Base-by-base conservation (phyloP, 2,113 vertebrate species). In the Psittacula cyanocephala region DNA sequence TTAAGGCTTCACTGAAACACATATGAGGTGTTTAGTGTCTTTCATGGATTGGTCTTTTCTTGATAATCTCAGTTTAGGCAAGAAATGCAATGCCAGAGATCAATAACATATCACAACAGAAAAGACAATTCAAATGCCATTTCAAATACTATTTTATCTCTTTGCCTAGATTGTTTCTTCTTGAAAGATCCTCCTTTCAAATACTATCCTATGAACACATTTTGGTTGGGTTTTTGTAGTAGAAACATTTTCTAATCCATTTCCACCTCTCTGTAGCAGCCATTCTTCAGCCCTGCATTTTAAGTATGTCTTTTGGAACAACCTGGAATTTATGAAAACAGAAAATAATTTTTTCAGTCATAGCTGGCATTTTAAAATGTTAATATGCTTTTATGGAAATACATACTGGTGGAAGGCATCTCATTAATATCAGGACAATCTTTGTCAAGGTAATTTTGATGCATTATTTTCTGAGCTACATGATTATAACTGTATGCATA, bases 311-410 rank as follows among this genome's bases (percentile, higher is more conserved):
- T 53, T 93, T 84, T 49, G 33, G 23, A 93, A 46, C 6, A 76
- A 35, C 6, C 5, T 35, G 49, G 78, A 63, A 2, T 83, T 94
- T 53, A 74, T 80, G 12, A 5, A 88, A 95, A 85, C 4, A 85
- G 19, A 59, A 74, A 72, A 49, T 28, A 19, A 5, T 63, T 75
- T 41, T 86, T 85, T 50, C 46, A 72, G 15, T 27, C 18, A 6
- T 49, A 74, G 28, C 17, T 50, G 41, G 4, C 22, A 53, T 69
- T 89, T 84, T 88, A 9, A 44, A 71, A 67, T 65, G 82, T 87
- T 65, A 77, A 82, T 77, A 88, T 43, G 5, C 15, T 72, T 68
- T 92, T 85, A 64, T 84, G 74, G 44, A 81, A 82, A 84, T 57
- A 52, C 4, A 35, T 64, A 59, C 39, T 62, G 2, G 18, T 76